phyloP scores from a whole-genome alignment of 2,888 invertebrate species.

The Andrena trimmerana region DNA sequence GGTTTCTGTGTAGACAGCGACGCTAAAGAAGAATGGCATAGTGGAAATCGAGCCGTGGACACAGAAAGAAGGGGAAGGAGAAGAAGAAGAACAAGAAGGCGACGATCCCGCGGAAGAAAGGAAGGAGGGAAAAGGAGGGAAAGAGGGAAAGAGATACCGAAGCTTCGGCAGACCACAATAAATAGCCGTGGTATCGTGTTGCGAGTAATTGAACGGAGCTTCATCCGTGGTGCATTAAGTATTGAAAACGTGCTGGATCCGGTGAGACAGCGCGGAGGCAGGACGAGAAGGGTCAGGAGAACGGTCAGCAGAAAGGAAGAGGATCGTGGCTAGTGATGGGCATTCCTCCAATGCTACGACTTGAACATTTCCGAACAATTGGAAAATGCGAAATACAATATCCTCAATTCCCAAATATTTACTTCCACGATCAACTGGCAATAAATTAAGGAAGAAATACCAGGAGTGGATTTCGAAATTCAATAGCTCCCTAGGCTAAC shows the following conservation, averaged over 20 bases:
- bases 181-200: conserved; percentile 82
- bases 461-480: too few species aligned
- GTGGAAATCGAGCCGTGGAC: conserved; percentile 35
- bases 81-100: conserved; percentile 21
- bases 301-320: conserved; percentile 47
- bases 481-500: too few species aligned
- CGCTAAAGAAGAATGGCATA: conserved; percentile 35
- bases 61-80: conserved; percentile 27
- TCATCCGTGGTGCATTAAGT: conserved; percentile 79
- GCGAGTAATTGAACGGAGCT: conserved; percentile 81
- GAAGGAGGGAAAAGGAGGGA: conserved; percentile 26
- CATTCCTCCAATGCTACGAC: not conserved
- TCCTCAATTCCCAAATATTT: too few species aligned
- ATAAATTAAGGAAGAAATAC: too few species aligned
- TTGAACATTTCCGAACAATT: too few species aligned
- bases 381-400: too few species aligned
- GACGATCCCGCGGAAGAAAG: conserved; percentile 13
- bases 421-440: too few species aligned
- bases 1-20: conserved; percentile 24
- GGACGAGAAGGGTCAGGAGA: conserved; percentile 35
- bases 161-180: conserved; percentile 79
- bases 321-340: conserved; percentile 20
- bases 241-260: conserved; percentile 75
- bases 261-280: conserved; percentile 45
- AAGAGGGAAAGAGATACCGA: conserved; percentile 34